phyloP scores from a whole-genome alignment of 1,140 invertebrate genomes.

The Brachionus calyciflorus region DNA sequence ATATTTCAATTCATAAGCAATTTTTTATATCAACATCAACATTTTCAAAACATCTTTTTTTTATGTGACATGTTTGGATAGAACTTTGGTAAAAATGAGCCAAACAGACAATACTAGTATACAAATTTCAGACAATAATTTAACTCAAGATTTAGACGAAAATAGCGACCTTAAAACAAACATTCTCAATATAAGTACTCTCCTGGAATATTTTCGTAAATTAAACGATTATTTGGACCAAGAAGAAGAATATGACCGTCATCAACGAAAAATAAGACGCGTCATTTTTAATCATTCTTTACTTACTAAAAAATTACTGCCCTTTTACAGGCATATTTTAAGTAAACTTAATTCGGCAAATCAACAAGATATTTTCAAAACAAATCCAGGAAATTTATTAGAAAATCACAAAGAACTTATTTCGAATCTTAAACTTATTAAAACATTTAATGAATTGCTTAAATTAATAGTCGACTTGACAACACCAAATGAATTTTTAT shows the following conservation, averaged over 20 bases:
- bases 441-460: slow-evolving; percentile 22
- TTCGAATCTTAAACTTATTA: not conserved
- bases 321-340: not conserved
- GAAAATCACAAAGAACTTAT: slow-evolving; percentile 27
- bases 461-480: slow-evolving; percentile 11
- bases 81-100: no score
- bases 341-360: not conserved
- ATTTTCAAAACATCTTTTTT: no score
- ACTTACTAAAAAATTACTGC: not conserved
- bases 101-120: no score
- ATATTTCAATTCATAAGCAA: no score
- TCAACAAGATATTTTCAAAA: not conserved
- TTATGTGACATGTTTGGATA: no score
- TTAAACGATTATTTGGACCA: slow-evolving; percentile 5
- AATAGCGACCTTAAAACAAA: not conserved
- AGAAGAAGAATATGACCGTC: slow-evolving; percentile 6
- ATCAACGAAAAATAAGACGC: not conserved
- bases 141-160: not conserved
- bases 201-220: slow-evolving; percentile 2
- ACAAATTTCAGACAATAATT: no score
- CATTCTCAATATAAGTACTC: not conserved
- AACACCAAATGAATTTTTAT: slow-evolving; percentile 14
- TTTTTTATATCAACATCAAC: no score
- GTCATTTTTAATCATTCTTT: not conserved
- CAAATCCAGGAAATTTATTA: not conserved